A percentile compares a stretch with the other conserved stretches of the same genome.
phyloP scores from a whole-genome alignment of 2,888 invertebrate genomes.

The Drosophila cognata region DNA sequence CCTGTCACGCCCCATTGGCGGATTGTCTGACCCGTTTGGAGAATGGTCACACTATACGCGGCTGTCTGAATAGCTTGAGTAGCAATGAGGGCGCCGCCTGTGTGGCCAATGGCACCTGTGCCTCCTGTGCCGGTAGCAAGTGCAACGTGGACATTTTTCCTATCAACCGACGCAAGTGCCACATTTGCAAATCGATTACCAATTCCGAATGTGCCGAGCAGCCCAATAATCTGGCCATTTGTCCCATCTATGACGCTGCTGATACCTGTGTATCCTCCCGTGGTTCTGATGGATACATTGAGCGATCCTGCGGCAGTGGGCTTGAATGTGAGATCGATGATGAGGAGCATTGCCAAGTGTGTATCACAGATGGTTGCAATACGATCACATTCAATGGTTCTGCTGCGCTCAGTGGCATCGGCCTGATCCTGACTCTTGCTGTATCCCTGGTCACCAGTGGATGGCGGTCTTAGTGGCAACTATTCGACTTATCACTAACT shows the following conservation, averaged over 20 bases:
- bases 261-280: constrained; percentile 72
- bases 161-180: constrained; percentile 72
- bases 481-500: constrained; percentile 16
- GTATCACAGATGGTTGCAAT: constrained; percentile 76
- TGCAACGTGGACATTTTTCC: constrained; percentile 81
- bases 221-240: constrained; percentile 63
- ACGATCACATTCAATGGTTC: constrained; percentile 60
- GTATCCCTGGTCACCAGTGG: constrained; percentile 53
- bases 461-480: constrained; percentile 17
- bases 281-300: constrained; percentile 32
- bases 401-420: constrained; percentile 51
- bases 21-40: constrained; percentile 68
- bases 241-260: constrained; percentile 69
- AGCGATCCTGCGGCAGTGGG: constrained; percentile 76
- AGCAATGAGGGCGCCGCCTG: constrained; percentile 60
- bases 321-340: constrained; percentile 66
- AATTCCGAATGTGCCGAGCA: constrained; percentile 53
- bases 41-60: constrained; percentile 74
- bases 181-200: constrained; percentile 74
- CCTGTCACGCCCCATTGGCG: constrained; percentile 63
- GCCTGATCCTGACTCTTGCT: constrained; percentile 62
- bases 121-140: constrained; percentile 67
- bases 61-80: constrained; percentile 67
- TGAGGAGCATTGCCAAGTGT: constrained; percentile 67
- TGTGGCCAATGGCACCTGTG: constrained; percentile 64